Evolutionary conservation across 2,113 vertebrate genomes (phyloP), one percentile per base, ranked within the genome.

Genomic region (Trogon surrucura): DNA sequence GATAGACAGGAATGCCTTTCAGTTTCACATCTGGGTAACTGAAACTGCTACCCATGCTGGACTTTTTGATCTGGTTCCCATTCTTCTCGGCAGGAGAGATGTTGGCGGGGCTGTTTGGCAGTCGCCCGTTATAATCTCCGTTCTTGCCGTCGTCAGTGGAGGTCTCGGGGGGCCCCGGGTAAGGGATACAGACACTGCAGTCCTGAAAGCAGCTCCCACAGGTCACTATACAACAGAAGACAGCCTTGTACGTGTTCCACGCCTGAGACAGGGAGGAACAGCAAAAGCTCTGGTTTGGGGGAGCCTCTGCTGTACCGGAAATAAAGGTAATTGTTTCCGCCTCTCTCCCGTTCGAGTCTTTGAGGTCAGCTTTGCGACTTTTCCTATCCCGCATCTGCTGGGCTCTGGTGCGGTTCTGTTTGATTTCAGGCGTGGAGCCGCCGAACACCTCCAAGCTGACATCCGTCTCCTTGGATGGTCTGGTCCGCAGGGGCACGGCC

Each of bases 21-120:
- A 99, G 97, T 92, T 99, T 99, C 82, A 99, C 98, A 0, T 99
- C 99, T 0, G 96, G 97, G 97, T 99, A 99, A 51, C 98, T 99
- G 97, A 99, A 99, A 94, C 99, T 99, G 96, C 98, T 98, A 10
- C 98, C 98, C 89, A 98, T 92, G 38, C 77, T 62, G 26, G 96
- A 96, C 60, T 97, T 98, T 53, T 98, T 98, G 95, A 97, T 95
- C 91, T 98, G 98, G 56, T 97, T 98, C n/a, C 97, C 91, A 4
- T 95, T 98, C 80, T 97, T 85, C 91, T 98, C 98, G 38, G 97
- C 21, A 3, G 98, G 95, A n/a, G 98, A 82, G 41, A 85, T 77
- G 4, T 67, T 97, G 41, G 98, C 84, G 2, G 99, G 98, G 95
- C 98, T 95, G 79, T 97, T 61, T 1, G 98, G 97, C 41, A 97